Base-by-base conservation (phyloP, 2,113 vertebrate genomes). In the Mirza zaza region DNA sequence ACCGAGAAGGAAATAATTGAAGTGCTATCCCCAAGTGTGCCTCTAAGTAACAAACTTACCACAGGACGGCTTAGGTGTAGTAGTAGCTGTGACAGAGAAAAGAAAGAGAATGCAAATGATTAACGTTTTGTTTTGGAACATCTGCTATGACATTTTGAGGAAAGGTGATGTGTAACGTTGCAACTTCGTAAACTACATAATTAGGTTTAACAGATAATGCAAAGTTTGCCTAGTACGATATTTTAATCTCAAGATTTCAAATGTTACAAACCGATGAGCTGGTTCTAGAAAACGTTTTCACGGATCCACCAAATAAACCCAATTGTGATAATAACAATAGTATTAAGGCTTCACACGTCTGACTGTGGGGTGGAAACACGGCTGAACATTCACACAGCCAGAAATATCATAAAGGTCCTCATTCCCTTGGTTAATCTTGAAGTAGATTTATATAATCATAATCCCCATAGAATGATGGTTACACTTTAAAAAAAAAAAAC, bases 21-120 rank as follows among this genome's bases (percentile, higher is more conserved):
- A 63, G n/a, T 18, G 6, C 1, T n/a, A 2, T 63, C 42, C 8
- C 9, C 45, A 85, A 92, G n/a, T 18, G 2, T 25, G 10, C 8
- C n/a, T 20, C 67, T 59, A 39, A 14, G n/a, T n/a, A 45, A 55
- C 6, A 67, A 34, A 97, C 98, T 98, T 90, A 98, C 98, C 94
- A 87, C 97, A 98, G 12, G 89, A 0, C 27, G 0, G 15, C 39
- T 1, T 9, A 3, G 18, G 0, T n/a, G 5, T 0, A 25, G 52
- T 10, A 3, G 61, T 0, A 71, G 0, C 97, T 98, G 91, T 34
- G 91, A 95, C 0, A 50, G 36, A 48, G 42, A 48, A 63, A 83
- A 50, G 39, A 77, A 73, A 89, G 45, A 57, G 23, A 77, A 95
- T 0, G 8, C 1, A 68, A 93, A 80, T 76, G 14, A 91, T 87